Evolutionary conservation across 2,797 vertebrate species (phyloP).

Genomic region (Balearica regulorum): DNA sequence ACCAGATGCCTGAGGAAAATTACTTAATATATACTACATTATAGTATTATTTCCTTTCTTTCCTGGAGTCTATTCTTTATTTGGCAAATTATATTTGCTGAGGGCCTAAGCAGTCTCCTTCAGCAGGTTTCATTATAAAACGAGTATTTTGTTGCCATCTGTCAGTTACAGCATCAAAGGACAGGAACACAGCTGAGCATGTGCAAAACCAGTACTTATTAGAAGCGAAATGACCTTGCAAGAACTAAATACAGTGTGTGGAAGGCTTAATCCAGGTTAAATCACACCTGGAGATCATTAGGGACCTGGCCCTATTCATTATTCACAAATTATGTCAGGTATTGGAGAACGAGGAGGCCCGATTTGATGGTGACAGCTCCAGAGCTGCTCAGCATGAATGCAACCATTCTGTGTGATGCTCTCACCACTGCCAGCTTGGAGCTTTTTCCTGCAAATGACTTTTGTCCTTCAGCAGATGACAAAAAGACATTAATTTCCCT

Average conservation of each 20-base stretch:
- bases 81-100: slow-evolving; percentile 22
- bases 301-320: neutral
- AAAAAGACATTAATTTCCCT: neutral
- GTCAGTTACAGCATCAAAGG: slow-evolving; percentile 28
- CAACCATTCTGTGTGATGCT: neutral
- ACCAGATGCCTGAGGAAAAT: slow-evolving; percentile 2
- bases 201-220: neutral
- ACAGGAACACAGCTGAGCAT: neutral
- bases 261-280: slow-evolving; percentile 40
- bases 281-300: slow-evolving; percentile 15
- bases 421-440: neutral
- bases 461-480: neutral
- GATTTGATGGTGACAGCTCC: neutral
- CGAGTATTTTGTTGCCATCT: slow-evolving; percentile 53
- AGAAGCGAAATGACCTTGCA: slow-evolving; percentile 32
- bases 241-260: neutral
- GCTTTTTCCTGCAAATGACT: neutral
- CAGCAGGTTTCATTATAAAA: slow-evolving; percentile 38
- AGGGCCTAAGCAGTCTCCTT: slow-evolving; percentile 25
- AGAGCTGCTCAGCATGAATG: neutral
- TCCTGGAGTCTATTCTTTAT: slow-evolving; percentile 4
- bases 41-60: neutral
- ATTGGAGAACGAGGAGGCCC: neutral
- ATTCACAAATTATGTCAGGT: neutral
- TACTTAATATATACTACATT: neutral